Percentiles rank a stretch among this genome's conserved stretches.
Conservation (phyloP, 2,113 vertebrate species). For the Notothenia rossii region DNA sequence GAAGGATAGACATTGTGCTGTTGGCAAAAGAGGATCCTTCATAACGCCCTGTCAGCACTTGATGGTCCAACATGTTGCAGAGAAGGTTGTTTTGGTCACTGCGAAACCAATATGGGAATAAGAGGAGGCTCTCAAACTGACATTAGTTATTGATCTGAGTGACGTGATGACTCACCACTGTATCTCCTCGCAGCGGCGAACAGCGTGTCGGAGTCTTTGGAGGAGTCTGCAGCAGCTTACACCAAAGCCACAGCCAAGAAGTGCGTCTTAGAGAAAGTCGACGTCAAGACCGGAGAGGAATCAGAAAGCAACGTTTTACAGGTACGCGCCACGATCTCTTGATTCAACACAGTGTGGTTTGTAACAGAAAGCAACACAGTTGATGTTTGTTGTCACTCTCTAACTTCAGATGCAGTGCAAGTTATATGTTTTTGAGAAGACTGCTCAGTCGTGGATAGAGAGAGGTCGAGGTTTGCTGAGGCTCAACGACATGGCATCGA, state of each 20-base stretch:
- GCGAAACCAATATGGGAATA: not conserved
- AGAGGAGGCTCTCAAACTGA: too few species aligned
- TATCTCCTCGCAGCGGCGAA: conserved; percentile 78
- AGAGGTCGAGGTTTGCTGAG: conserved; percentile 95
- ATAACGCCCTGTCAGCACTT: not conserved
- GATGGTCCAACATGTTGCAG: not conserved
- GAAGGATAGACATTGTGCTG: too few species aligned
- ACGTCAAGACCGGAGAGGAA: conserved; percentile 98
- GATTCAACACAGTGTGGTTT: not conserved
- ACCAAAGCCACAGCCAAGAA: conserved; percentile 98
- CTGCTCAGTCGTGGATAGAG: conserved; percentile 98
- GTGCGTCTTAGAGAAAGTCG: conserved; percentile 96
- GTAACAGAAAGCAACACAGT: not conserved
- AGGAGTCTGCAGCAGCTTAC: conserved; percentile 97
- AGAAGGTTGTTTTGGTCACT: conserved; percentile 1
- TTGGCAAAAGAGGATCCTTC: not conserved
- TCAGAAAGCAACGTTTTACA: conserved; percentile 98
- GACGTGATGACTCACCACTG: not conserved
- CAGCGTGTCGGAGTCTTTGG: conserved; percentile 93
- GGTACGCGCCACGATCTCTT: conserved; percentile 74
- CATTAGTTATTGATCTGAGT: too few species aligned
- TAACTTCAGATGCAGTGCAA: conserved; percentile 95
- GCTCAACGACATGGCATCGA: conserved; percentile 98
- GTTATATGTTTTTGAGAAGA: conserved; percentile 98
- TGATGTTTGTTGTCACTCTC: not conserved